phyloP scores from a whole-genome alignment of 2,797 vertebrate genomes.

The Enteromius unitaeniatus region DNA sequence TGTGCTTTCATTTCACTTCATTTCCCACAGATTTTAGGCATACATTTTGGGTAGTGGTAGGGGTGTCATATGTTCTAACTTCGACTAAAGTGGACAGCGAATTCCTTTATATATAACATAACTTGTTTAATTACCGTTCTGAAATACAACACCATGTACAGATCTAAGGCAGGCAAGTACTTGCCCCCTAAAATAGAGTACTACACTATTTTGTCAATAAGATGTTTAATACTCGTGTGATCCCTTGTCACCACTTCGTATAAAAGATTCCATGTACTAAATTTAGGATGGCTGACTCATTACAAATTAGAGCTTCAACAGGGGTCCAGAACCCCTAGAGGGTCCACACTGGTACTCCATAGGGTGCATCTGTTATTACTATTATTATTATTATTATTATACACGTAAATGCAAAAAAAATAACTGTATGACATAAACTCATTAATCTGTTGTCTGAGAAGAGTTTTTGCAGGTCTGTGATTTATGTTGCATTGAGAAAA shows the following conservation, averaged over 20 bases:
- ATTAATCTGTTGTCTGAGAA: constrained; percentile 3
- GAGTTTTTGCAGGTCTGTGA: neutral
- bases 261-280: neutral
- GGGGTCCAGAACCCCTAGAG: too few relatives aligned
- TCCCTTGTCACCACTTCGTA: neutral
- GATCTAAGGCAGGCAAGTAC: neutral
- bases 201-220: neutral
- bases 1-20: too few relatives aligned
- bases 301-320: neutral
- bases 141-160: constrained; percentile 6
- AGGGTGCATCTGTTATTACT: neutral
- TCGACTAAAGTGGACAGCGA: neutral
- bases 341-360: neutral
- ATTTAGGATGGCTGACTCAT: neutral
- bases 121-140: neutral
- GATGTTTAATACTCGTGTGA: neutral
- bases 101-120: neutral
- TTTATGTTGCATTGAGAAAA: neutral
- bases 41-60: too few relatives aligned
- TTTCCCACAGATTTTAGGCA: too few relatives aligned
- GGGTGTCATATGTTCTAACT: neutral
- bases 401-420: neutral
- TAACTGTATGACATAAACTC: neutral
- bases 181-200: neutral
- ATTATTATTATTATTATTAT: neutral